Evolutionary conservation across 2,113 vertebrate genomes (phyloP), one percentile per base, ranked within the genome.

Genomic region (Corynorhinus townsendii): DNA sequence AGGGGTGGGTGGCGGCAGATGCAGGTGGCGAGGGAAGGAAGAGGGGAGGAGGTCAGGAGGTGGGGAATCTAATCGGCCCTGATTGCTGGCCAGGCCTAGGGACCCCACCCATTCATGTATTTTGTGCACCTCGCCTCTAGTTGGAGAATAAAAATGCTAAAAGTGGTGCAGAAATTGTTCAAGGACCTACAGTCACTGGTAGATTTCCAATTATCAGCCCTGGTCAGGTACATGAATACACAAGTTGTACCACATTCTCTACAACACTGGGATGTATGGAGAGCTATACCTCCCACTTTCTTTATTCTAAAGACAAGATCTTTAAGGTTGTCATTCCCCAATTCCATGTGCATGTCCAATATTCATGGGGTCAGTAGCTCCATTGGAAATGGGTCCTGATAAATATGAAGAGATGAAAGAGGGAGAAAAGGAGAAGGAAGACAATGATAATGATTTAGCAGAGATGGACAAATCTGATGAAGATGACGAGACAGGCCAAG

Each of bases 241-340:
- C 99, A 96, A 96, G 99, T 98, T 99, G 99, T 93, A 99, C 99
- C 73, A 99, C 99, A 0, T 99, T 99, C 98, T 99, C 99, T 95
- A 99, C 99, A 15, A 99, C 99, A 4, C 99, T 99, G 0, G 99
- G 99, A 30, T 99, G 98, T 91, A 99, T 99, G 99, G 99, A 99
- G 97, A 99, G 99, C 0, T 99, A 99, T 97, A 99, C 99, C 91
- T 99, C 99, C 98, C 99, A 99, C 87, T 98, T 99, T 62, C 98
- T 99, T 68, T 97, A 99, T 98, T 99, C 99, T 92, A 99, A 99
- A 96, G 99, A 99, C 76, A 99, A 98, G 72, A 98, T 99, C 80
- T 99, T 99, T 91, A 99, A 99, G 0, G 99, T 99, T 89, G 98
- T 98, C 73, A 99, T 99, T 97, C 99, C 99, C 72, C 99, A 99